phyloP scores from a whole-genome alignment of 2,797 vertebrate genomes.

The Enteromius paludinosus region DNA sequence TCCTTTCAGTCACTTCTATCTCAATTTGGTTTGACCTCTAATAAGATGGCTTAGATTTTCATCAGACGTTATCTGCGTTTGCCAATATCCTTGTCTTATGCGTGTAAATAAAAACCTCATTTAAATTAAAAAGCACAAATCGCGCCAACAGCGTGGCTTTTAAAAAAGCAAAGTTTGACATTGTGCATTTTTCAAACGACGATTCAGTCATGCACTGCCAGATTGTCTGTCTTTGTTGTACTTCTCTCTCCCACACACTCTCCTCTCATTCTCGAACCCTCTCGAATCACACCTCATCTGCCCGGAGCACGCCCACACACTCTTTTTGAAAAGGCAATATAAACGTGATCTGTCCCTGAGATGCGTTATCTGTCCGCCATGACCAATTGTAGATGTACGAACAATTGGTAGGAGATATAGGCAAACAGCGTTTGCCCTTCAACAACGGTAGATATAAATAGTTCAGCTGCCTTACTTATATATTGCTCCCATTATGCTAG shows the following conservation, averaged over 20 bases:
- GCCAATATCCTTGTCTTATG: neutral
- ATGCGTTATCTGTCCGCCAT: slow-evolving; percentile 22
- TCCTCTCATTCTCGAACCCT: slow-evolving; percentile 50
- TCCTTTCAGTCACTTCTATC: slow-evolving; percentile 51
- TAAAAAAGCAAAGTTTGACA: slow-evolving; percentile 12
- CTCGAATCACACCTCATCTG: slow-evolving; percentile 58
- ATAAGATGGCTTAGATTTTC: slow-evolving; percentile 36
- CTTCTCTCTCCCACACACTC: slow-evolving; percentile 56
- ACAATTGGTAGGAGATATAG: neutral
- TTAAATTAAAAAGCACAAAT: slow-evolving; percentile 18
- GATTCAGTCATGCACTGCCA: slow-evolving; percentile 32
- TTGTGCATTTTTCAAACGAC: neutral
- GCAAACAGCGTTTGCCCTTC: slow-evolving; percentile 1
- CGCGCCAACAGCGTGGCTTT: neutral
- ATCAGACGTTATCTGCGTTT: slow-evolving; percentile 11
- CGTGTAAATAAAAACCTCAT: slow-evolving; percentile 27
- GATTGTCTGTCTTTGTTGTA: slow-evolving; percentile 53
- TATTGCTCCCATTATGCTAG: neutral
- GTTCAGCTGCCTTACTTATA: neutral
- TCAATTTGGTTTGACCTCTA: slow-evolving; percentile 62
- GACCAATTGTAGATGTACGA: slow-evolving; percentile 21
- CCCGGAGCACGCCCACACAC: slow-evolving; percentile 58
- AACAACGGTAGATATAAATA: slow-evolving; percentile 6
- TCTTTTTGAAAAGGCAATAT: slow-evolving; percentile 42
- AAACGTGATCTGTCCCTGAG: slow-evolving; percentile 46